Evolutionary conservation across 2,797 vertebrate species (phyloP), one percentile per base, ranked within the genome.

Genomic region (Crenichthys baileyi): DNA sequence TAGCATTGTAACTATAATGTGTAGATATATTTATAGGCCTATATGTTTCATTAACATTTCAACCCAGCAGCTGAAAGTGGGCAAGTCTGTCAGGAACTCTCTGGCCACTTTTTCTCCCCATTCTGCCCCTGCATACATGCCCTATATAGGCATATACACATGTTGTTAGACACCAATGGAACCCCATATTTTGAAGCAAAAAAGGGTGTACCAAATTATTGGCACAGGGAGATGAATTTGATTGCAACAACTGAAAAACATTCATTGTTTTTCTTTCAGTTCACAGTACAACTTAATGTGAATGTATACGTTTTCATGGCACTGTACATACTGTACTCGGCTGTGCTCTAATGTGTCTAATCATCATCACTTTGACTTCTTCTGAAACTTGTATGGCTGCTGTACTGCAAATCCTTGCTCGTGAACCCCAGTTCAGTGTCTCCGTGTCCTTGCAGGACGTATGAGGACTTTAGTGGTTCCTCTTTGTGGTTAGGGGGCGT

Each of bases 401-500:
- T 26, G 56, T 29, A 15, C n/a, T 15, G 58, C 58, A 61, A 7
- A 6, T 31, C 26, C 58, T 18, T 31, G 63, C 20, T 41, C 22
- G 11, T 24, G 36, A 41, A 1, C 36, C 8, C 63, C 4, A 20
- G 36, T 1, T 65, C 51, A 51, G 50, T 16, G 50, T 51, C 50
- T 51, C 12, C 8, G 20, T 39, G 63, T 67, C 36, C 20, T 41
- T 41, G 22, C 9, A 24, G 63, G 2, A 36, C 36, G 11, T 36
- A 3, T 4, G 41, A 12, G 2, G 48, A 16, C n/a, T 72, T 61
- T 73, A 60, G 39, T 15, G 22, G 11, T 2, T 29, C 20, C 39
- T 80, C 77, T 22, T 51, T 18, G 2, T 70, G 82, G 79, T 88
- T 83, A 88, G 90, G 89, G 91, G 93, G 91, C 91, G 91, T 93